A percentile compares a stretch with the other conserved stretches of the same genome.
Conservation (phyloP, 2,797 vertebrate species). For the Chelonia mydas region DNA sequence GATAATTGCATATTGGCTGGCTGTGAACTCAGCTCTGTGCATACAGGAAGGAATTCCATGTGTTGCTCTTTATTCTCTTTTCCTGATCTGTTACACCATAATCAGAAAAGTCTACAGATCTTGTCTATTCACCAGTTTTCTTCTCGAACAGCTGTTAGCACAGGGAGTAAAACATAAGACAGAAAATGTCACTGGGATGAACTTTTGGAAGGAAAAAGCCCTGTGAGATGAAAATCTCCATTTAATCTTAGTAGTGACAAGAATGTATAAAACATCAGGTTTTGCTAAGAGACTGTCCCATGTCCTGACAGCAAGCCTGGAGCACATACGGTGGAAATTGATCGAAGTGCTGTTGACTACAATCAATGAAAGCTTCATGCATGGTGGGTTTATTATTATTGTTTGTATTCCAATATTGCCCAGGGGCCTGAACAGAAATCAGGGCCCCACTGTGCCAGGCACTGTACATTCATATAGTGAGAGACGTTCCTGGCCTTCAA, state of each 20-base stretch:
- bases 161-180: neutral
- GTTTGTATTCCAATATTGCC: neutral
- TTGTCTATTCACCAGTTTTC: conserved; percentile 8
- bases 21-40: neutral
- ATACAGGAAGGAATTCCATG: conserved; percentile 22
- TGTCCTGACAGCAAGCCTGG: neutral
- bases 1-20: rapidly evolving
- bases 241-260: neutral
- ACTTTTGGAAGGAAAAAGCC: neutral
- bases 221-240: neutral
- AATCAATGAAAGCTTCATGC: neutral
- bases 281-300: neutral
- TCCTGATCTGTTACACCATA: neutral
- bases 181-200: rapidly evolving
- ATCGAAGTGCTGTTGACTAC: neutral
- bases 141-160: conserved; percentile 36
- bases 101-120: neutral
- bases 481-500: neutral
- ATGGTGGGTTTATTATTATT: neutral
- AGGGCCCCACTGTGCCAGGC: neutral
- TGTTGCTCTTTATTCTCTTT: neutral
- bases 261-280: neutral
- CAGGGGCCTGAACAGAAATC: neutral
- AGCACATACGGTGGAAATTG: neutral
- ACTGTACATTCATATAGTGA: neutral